Conservation (phyloP, 2,888 invertebrate genomes). For the Amorpha juglandis region DNA sequence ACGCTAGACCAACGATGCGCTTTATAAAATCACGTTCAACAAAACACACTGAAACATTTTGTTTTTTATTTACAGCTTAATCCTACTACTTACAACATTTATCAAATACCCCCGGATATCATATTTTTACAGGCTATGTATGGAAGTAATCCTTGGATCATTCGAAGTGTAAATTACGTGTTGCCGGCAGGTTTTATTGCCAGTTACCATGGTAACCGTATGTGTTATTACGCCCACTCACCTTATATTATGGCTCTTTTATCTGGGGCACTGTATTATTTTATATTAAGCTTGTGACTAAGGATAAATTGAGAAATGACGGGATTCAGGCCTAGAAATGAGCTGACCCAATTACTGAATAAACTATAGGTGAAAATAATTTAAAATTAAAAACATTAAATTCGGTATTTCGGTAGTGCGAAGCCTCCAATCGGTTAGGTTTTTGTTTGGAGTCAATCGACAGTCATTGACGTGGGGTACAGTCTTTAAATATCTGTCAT, state of each 20-base stretch:
- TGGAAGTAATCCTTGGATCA: not conserved
- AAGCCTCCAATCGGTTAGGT: too few species aligned
- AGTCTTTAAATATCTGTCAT: too few species aligned
- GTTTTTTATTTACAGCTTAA: not conserved
- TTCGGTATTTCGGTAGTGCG: too few species aligned
- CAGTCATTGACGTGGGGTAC: too few species aligned
- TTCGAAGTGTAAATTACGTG: constrained; percentile 6
- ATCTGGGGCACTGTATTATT: not conserved
- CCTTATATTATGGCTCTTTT: not conserved
- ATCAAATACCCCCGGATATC: not conserved
- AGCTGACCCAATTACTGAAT: too few species aligned
- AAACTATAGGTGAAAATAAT: too few species aligned
- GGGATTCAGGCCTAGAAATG: too few species aligned
- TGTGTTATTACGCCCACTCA: not conserved
- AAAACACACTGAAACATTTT: not conserved
- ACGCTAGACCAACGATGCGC: too few species aligned
- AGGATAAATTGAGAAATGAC: too few species aligned
- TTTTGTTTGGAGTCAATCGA: too few species aligned
- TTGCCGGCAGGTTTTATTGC: not conserved
- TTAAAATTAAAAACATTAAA: too few species aligned
- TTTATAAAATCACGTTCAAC: not conserved
- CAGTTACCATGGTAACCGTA: not conserved
- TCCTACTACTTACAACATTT: not conserved
- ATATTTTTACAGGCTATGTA: not conserved
- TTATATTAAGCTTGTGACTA: too few species aligned